phyloP scores from a whole-genome alignment of 2,113 vertebrate genomes.

The Camarhynchus parvulus region DNA sequence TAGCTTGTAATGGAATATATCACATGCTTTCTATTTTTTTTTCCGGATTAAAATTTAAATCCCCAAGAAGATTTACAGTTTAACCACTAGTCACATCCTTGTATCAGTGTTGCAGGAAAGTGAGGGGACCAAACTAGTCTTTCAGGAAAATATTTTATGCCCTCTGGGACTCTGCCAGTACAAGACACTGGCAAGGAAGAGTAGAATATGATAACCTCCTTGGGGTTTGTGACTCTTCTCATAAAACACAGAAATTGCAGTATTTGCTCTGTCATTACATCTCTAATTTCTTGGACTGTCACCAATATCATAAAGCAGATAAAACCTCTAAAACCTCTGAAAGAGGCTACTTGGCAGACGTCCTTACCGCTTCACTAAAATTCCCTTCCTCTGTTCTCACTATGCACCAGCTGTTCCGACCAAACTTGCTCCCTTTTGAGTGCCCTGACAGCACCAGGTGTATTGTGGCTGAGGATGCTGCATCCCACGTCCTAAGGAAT shows the following conservation, averaged over 20 bases:
- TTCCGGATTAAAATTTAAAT: not conserved
- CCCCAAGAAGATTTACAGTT: not conserved
- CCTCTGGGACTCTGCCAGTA: not conserved
- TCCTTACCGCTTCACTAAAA: not conserved
- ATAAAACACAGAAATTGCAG: not conserved
- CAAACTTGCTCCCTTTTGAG: not conserved
- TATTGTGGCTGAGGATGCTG: not conserved
- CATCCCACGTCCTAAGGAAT: rapidly evolving
- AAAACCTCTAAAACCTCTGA: not conserved
- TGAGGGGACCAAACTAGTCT: not conserved
- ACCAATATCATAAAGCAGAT: not conserved
- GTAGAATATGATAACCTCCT: not conserved
- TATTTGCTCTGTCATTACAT: not conserved
- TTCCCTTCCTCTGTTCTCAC: not conserved
- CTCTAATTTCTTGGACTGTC: not conserved
- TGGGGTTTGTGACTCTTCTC: not conserved
- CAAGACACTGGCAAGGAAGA: not conserved
- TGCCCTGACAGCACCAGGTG: not conserved
- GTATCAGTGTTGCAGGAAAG: not conserved
- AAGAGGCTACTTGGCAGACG: not conserved
- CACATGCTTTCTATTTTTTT: not conserved
- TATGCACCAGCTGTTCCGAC: not conserved
- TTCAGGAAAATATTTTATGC: not conserved
- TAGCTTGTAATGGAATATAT: not conserved
- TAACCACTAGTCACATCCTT: not conserved